Evolutionary conservation across 2,888 invertebrate species (phyloP), one percentile per base, ranked within the genome.

Genomic region (Pyrrhosoma nymphula): DNA sequence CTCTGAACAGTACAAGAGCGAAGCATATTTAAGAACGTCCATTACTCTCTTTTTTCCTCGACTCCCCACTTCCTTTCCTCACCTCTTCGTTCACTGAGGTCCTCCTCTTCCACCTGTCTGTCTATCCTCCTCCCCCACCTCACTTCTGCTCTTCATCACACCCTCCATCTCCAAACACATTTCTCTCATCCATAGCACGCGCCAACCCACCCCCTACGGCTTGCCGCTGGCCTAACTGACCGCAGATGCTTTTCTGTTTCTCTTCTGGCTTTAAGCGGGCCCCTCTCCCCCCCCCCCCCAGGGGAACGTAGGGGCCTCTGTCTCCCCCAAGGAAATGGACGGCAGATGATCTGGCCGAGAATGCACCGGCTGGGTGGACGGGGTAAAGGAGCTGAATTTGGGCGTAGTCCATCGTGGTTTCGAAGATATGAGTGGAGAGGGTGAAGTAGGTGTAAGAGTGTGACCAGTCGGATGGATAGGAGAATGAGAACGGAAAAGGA

Each of bases 81-180:
- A 69, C 69, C 60, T 90, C 60, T 56, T 35, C 30, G 30, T 2
- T 47, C 47, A n/a, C n/a, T n/a, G n/a, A n/a, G n/a, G n/a, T n/a
- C n/a, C 47, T 47, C 35, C 35, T 39, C 63, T 35, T 91, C 30
- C 91, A 39, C 39, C 91, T 63, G 26, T 63, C 91, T 20, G 90
- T 47, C 47, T n/a, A n/a, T n/a, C n/a, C n/a, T n/a, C n/a, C n/a
- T n/a, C 60, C 60, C 88, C 23, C 88, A 35, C 91, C n/a, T n/a
- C n/a, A n/a, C 93, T 69, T 23, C 69, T 75, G 47, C 39, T 47
- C 75, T 69, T 69, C 69, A 39, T 93, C 89, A n/a, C 89, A 18
- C 55, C 55, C 56, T 88, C 39, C 88, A 20, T 23, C 39, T 88
- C 88, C 26, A 6, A 14, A 23, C 88, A 4, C 26, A 39, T 89